Base-by-base conservation (phyloP, 2,797 vertebrate genomes). In the Otolemur crassicaudatus region DNA sequence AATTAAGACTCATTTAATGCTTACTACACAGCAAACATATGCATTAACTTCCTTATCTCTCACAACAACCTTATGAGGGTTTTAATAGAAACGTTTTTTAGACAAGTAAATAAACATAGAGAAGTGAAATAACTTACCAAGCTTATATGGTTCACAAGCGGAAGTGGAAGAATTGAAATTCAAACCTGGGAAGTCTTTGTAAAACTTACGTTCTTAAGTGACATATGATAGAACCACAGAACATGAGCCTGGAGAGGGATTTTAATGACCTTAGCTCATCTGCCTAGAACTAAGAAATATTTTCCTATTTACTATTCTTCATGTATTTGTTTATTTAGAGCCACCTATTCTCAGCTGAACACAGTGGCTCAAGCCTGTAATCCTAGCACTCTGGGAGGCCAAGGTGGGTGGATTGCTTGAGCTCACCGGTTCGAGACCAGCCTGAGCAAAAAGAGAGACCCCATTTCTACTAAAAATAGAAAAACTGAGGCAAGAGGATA, bases 71-170 rank as follows among this genome's bases (percentile, higher is more conserved):
- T 27, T 82, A 16, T 31, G 65, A 92, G 40, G 7, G 22, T 92
- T 95, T 88, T 82, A 11, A 96, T 14, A 46, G 40, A 90, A 90
- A 96, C 93, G 3, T 73, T 84, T 94, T 87, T 65, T 34, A 90
- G 56, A 80, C 85, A 49, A 96, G 34, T 34, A 83, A 95, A 65
- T 76, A 92, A 85, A 49, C 29, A 85, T 6, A 69, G 8, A 85
- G 43, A 86, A n/a, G 46, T 93, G 67, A 83, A 58, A 43, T 80
- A 83, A 93, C 27, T 89, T 88, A 58, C 11, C 43, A 88, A 56
- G 1, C 37, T 89, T 65, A n/a, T 14, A 90, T 0, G 91, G 63
- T 83, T 89, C 49, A 58, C 70, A 87, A 88, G 53, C 53, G 3
- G 13, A 90, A 93, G 43, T 58, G 6, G 13, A 90, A 93, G 43